Base-by-base conservation (phyloP, 2,113 vertebrate species). In the Bagarius yarrelli region DNA sequence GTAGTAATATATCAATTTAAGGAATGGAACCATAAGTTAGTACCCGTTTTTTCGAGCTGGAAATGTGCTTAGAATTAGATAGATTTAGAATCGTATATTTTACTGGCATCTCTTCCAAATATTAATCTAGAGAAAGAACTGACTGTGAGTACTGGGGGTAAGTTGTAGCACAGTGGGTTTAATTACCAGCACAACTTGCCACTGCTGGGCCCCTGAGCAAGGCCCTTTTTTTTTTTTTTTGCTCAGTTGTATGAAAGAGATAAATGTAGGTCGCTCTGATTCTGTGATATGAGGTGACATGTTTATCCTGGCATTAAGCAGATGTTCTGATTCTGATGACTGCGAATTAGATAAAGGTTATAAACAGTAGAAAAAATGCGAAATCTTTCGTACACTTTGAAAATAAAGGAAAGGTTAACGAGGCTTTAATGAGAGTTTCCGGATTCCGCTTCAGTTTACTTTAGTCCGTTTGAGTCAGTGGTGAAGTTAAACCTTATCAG, bases 401-500 rank as follows among this genome's bases (percentile, higher is more conserved):
- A 40, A 56, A 40, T 67, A 21, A 70, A 57, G 8, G 21, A 55
- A 56, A 69, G 36, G 23, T 67, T 44, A 59, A 59, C 5, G 27
- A 27, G n/a, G 5, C 18, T 40, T 70, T 25, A 47, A 15, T 15
- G 57, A 69, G n/a, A 50, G 32, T 60, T 23, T 73, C 57, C 30
- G 32, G 27, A 32, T 72, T 81, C 44, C 79, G 36, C 32, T 21
- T 34, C 30, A n/a, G 76, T 81, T 81, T 81, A 79, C 59, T 64
- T 76, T 76, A 44, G 30, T 19, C 18, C 8, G 18, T 53, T n/a
- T 83, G 76, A 79, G n/a, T 74, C 32, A 74, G 57, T 21, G 36
- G 57, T 47, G 63, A 19, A 57, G 50, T 52, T 56, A 15, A 78
- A 64, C 27, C 18, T 57, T 32, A 57, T 50, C 52, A 14, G 57